Evolutionary conservation across 1,140 invertebrate species (phyloP).

Genomic region (Nephila pilipes): DNA sequence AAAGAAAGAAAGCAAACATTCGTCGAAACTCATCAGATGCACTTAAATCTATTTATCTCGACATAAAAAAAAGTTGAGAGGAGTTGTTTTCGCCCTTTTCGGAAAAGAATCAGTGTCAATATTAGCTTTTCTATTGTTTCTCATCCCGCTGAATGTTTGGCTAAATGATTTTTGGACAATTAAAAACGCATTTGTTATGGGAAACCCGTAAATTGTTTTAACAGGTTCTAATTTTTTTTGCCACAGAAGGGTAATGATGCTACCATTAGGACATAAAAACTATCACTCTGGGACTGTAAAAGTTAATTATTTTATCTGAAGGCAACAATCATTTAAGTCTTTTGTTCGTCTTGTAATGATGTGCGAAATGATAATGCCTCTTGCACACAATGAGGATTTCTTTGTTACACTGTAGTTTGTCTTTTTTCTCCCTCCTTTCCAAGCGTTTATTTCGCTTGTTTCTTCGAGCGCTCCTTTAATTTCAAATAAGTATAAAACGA

Average conservation of each 20-base stretch:
- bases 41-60: background rate
- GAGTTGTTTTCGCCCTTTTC: background rate
- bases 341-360: background rate
- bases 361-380: background rate
- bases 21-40: background rate
- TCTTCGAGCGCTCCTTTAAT: too few relatives aligned
- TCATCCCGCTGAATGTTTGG: background rate
- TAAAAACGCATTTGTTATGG: constrained; percentile 66
- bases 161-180: constrained; percentile 70
- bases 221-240: background rate
- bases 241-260: background rate
- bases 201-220: constrained; percentile 49
- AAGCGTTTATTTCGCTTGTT: too few relatives aligned
- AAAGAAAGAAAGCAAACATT: constrained; percentile 16
- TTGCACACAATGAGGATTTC: too few relatives aligned
- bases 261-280: background rate
- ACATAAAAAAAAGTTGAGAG: background rate
- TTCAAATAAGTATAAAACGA: too few relatives aligned
- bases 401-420: too few relatives aligned
- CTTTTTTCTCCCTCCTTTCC: too few relatives aligned
- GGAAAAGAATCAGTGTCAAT: constrained; percentile 78
- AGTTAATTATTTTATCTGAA: constrained; percentile 8
- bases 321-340: constrained; percentile 9
- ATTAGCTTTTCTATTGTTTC: constrained; percentile 44
- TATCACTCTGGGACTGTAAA: background rate